Conservation (phyloP, 92 coral and sea anemone genomes). For the Montipora capitata region DNA sequence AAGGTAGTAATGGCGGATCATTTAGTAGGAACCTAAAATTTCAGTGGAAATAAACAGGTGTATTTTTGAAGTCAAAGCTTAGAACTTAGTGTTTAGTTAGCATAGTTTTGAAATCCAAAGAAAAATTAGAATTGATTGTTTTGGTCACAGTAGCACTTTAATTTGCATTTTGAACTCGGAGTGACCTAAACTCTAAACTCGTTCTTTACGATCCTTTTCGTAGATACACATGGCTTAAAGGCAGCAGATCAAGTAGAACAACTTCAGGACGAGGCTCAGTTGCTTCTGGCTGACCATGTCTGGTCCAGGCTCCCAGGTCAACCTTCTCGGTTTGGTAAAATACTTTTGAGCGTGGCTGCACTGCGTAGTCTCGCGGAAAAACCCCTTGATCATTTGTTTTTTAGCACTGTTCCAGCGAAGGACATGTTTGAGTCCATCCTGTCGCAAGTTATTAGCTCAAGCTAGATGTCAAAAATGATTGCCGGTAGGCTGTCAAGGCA, state of each 20-base stretch:
- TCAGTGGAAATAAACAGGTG: too few relatives aligned
- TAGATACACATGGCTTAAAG: constrained; percentile 96
- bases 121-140: too few relatives aligned
- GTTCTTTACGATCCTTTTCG: not conserved
- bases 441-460: constrained; percentile 78
- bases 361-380: constrained; percentile 91
- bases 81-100: too few relatives aligned
- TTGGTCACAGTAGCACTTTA: not conserved
- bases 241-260: constrained; percentile 88
- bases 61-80: too few relatives aligned
- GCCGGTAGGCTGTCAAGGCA: not conserved
- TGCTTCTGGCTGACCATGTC: constrained; percentile 82
- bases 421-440: constrained; percentile 88
- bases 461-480: not conserved
- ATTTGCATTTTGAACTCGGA: not conserved
- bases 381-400: constrained; percentile 92
- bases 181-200: not conserved
- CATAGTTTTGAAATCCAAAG: too few relatives aligned
- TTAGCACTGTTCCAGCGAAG: constrained; percentile 74
- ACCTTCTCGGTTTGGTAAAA: constrained; percentile 94
- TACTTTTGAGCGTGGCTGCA: constrained; percentile 83
- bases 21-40: too few relatives aligned
- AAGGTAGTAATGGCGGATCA: too few relatives aligned
- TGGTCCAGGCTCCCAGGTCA: constrained; percentile 74
- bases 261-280: constrained; percentile 94